Evolutionary conservation across 2,888 invertebrate genomes (phyloP), one percentile per base, ranked within the genome.

Genomic region (Carpatolechia fugitivella): DNA sequence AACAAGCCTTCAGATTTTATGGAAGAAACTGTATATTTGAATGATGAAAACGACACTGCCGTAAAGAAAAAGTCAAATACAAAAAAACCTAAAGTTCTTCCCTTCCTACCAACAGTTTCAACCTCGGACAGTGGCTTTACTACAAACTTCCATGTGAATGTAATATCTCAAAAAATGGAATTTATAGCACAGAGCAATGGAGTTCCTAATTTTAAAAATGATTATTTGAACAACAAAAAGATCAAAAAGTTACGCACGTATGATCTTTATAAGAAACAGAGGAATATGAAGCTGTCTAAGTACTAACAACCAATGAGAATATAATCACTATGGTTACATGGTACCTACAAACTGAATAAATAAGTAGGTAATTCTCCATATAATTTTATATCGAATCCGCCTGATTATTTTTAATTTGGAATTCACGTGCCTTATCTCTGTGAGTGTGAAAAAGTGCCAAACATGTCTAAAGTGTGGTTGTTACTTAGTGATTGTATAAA

Each of bases 21-120:
- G 57, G 90, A 90, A 76, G 80, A 89, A 60, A 89, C 85, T 66
- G 68, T 90, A 35, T 85, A 79, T 61, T 59, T 86, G n/a, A 80
- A 85, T 60, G 78, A 79, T 18, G 65, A 74, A 6, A 57, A 61
- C 8, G 46, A 54, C 6, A 57, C 61, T 7, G 63, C 65, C 30
- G 69, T 67, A 55, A 78, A 74, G 55, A 67, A 65, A 41, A 82
- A 78, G 52, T 54, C 55, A 11, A 61, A 63, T 7, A 61, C 74
- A 3, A 80, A 77, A 57, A 78, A 74, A 30, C 83, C 82, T 1
- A 84, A 82, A 72, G 82, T 85, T 35, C 62, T 87, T 47, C 90
- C 89, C 3, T 84, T 82, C 54, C 64, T 79, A 55, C 88, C 90
- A 1, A 85, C 87, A 4, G 85, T 77, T 1, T 70, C 80, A 18